Conservation (phyloP, 1,140 invertebrate species). For the Diorhabda carinulata region DNA sequence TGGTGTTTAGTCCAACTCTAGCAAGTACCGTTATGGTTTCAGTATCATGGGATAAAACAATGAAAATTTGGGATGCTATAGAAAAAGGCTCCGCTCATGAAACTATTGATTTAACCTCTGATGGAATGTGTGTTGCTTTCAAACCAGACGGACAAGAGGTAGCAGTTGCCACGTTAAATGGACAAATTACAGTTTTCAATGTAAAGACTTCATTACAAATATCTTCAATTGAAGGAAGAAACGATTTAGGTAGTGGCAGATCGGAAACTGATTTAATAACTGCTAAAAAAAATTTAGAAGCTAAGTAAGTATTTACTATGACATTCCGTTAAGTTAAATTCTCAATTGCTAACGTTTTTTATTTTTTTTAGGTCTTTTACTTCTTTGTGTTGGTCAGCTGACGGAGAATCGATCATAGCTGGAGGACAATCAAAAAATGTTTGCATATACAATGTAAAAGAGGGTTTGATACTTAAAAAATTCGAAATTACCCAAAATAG, state of each 20-base stretch:
- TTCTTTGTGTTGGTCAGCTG: conserved; percentile 85
- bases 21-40: conserved; percentile 75
- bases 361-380: conserved; percentile 75
- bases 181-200: conserved; percentile 84
- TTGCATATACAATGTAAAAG: conserved; percentile 84
- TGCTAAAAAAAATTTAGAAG: conserved; percentile 76
- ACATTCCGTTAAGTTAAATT: not conserved
- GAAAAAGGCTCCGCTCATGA: conserved; percentile 80
- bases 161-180: conserved; percentile 86
- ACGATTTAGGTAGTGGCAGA: conserved; percentile 81
- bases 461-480: conserved; percentile 80
- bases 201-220: conserved; percentile 66
- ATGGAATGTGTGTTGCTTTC: conserved; percentile 81
- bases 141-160: conserved; percentile 87
- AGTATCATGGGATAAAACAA: conserved; percentile 90
- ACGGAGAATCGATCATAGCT: conserved; percentile 84
- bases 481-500: conserved; percentile 92
- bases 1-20: conserved; percentile 75
- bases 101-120: conserved; percentile 71
- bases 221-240: conserved; percentile 78
- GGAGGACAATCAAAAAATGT: conserved; percentile 91
- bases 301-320: conserved; percentile 67
- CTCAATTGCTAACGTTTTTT: not conserved
- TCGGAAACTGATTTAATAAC: conserved; percentile 83
- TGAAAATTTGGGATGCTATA: conserved; percentile 87